Evolutionary conservation across 2,797 vertebrate genomes (phyloP).

Genomic region (Apodemus agrarius): DNA sequence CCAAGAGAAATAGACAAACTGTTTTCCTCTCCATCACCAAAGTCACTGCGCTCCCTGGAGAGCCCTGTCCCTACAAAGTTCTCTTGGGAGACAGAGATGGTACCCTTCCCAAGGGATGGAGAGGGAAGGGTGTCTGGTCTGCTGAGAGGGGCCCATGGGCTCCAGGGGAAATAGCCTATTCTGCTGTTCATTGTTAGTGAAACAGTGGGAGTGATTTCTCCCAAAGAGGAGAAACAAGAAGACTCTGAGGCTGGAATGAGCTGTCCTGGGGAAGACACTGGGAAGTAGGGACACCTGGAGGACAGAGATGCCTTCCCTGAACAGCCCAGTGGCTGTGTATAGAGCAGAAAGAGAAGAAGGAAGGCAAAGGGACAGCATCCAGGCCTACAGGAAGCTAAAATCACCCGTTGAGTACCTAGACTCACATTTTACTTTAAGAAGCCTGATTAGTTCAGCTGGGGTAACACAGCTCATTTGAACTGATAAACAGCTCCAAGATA

Average conservation of each 20-base stretch:
- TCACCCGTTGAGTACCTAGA: not conserved
- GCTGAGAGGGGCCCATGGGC: not conserved
- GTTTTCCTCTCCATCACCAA: slow-evolving; percentile 16
- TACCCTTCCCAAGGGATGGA: not conserved
- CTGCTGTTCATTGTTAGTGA: slow-evolving; percentile 67
- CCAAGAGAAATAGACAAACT: slow-evolving; percentile 60
- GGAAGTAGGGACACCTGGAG: too few species aligned
- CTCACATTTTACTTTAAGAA: not conserved
- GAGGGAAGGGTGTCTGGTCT: not conserved
- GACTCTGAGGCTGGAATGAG: slow-evolving; percentile 9
- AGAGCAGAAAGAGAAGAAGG: not conserved
- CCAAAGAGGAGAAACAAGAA: slow-evolving; percentile 63
- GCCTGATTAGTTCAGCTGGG: not conserved
- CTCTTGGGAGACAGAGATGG: not conserved
- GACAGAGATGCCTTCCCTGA: not conserved
- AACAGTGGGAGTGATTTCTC: slow-evolving; percentile 57
- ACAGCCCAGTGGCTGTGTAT: not conserved
- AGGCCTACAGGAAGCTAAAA: not conserved
- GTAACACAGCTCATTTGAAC: not conserved
- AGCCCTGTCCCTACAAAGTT: not conserved
- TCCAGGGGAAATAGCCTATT: slow-evolving; percentile 56
- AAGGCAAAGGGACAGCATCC: not conserved
- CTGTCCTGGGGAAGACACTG: not conserved
- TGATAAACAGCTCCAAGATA: not conserved
- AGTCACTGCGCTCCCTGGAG: not conserved